A percentile compares a stretch with the other conserved stretches of the same genome.
Conservation (phyloP, 2,888 invertebrate species). For the Catocala fraxini region DNA sequence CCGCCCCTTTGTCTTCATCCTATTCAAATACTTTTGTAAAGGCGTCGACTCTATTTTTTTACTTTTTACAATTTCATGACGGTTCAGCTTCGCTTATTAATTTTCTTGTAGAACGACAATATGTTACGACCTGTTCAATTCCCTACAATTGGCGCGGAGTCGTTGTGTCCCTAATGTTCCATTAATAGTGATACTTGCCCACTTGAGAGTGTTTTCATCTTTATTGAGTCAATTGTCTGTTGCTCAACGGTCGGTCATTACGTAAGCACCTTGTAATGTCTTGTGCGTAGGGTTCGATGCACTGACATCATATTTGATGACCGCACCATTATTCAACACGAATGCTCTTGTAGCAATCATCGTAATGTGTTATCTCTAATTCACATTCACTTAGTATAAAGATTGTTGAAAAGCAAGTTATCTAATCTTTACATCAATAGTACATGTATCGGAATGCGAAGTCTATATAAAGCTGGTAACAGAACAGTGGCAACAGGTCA, state of each 20-base stretch:
- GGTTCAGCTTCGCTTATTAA: conserved; percentile 57
- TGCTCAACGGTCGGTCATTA: conserved; percentile 74
- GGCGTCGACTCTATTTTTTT: conserved; percentile 62
- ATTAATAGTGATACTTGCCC: conserved; percentile 74
- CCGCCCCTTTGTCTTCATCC: conserved; percentile 74
- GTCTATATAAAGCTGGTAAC: conserved; percentile 19
- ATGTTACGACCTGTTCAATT: conserved; percentile 55
- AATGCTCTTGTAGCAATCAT: conserved; percentile 24
- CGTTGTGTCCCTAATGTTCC: conserved; percentile 68
- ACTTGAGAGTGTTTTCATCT: conserved; percentile 77
- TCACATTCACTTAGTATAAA: background rate
- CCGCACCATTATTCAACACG: conserved; percentile 34
- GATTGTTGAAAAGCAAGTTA: background rate
- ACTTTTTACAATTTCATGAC: conserved; percentile 60
- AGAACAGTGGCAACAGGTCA: conserved; percentile 24
- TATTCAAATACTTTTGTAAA: conserved; percentile 74
- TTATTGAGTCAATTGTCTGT: conserved; percentile 82
- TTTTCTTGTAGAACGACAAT: conserved; percentile 53
- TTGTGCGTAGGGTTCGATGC: conserved; percentile 72
- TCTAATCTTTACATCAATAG: background rate
- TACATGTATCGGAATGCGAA: conserved; percentile 3
- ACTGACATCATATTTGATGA: conserved; percentile 62
- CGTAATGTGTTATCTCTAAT: conserved; percentile 17
- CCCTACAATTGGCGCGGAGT: conserved; percentile 56
- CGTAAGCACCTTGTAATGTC: conserved; percentile 75